Conservation (phyloP, 2,113 vertebrate genomes). For the Sula dactylatra region DNA sequence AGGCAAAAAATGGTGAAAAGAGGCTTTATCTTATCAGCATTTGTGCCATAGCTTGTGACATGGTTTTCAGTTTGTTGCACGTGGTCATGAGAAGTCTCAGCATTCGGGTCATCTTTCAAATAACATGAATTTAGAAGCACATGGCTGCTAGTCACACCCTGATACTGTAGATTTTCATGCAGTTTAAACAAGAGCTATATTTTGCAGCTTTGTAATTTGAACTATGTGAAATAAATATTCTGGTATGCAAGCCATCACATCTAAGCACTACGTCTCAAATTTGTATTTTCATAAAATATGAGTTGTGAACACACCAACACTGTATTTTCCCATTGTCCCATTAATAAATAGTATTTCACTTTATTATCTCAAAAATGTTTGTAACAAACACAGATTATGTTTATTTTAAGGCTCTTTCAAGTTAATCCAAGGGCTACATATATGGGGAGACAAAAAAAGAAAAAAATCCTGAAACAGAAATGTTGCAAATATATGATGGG, state of each 20-base stretch:
- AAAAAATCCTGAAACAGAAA: background rate
- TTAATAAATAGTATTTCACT: background rate
- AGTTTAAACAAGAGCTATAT: slow-evolving; percentile 9
- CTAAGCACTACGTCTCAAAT: background rate
- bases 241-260: background rate
- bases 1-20: background rate
- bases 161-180: background rate
- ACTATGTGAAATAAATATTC: background rate
- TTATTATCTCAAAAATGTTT: background rate
- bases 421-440: background rate
- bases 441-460: fast-evolving
- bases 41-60: background rate
- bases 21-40: background rate
- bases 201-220: background rate
- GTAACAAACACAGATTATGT: background rate
- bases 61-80: background rate
- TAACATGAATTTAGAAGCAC: background rate
- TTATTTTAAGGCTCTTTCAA: background rate
- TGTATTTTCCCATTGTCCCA: background rate
- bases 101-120: background rate
- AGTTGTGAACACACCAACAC: background rate
- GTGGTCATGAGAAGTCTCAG: background rate
- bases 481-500: background rate
- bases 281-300: background rate
- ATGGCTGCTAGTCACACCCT: background rate